Percentiles rank a stretch among this genome's conserved stretches.
phyloP scores from a whole-genome alignment of 2,797 vertebrate species.

The Sphenodon punctatus region DNA sequence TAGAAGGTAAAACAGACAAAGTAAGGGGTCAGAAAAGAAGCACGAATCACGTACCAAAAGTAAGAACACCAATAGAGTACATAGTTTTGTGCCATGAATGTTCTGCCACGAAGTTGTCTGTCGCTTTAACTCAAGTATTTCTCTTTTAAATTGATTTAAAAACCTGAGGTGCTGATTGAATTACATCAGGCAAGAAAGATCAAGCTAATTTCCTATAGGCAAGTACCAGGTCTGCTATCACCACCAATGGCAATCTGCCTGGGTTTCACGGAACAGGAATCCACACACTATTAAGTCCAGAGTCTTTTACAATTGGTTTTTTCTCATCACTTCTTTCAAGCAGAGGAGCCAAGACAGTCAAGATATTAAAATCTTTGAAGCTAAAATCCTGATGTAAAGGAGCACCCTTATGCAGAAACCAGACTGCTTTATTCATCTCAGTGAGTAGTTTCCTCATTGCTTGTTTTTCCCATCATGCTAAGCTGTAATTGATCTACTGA shows the following conservation, averaged over 20 bases:
- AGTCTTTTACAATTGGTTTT: not conserved
- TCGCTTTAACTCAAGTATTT: not conserved
- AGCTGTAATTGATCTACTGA: not conserved
- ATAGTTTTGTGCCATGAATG: accelerated
- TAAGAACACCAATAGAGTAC: not conserved
- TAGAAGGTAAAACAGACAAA: not conserved
- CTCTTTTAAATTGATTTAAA: not conserved
- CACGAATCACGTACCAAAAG: not conserved
- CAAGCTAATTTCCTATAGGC: not conserved
- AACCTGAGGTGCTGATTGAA: not conserved
- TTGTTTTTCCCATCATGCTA: not conserved
- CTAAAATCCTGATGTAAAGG: no score
- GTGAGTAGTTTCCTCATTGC: not conserved
- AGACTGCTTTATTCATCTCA: not conserved
- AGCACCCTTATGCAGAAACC: not conserved
- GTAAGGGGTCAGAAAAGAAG: not conserved
- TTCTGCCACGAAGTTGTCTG: accelerated
- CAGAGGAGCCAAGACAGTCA: not conserved
- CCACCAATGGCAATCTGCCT: not conserved
- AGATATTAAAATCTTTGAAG: not conserved
- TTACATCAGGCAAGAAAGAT: accelerated
- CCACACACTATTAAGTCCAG: not conserved
- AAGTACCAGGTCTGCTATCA: not conserved
- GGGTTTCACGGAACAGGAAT: not conserved
- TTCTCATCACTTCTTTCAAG: not conserved